These are phyloP conservation scores for Heteromyza rotundicornis DNA, from an alignment of 2,888 invertebrate genomes.

Conservation along the genomic window DNA sequence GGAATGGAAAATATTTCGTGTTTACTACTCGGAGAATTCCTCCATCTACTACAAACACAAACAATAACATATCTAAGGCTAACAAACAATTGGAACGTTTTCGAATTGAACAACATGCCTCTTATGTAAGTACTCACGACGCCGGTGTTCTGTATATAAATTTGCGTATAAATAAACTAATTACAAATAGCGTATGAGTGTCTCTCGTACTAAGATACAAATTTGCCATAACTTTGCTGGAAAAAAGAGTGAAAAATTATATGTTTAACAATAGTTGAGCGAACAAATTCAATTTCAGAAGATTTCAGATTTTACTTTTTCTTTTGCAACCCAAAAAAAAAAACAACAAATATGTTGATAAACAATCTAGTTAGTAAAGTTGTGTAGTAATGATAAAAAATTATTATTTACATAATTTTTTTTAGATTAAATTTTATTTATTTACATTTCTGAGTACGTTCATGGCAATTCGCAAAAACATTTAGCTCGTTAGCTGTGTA, in stretches of 20 bases:
- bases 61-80: not conserved
- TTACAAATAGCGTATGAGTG: constrained; percentile 48
- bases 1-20: not conserved
- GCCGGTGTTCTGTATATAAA: constrained; percentile 50
- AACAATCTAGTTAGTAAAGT: no score
- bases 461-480: no score
- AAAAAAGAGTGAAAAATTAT: no score
- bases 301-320: no score
- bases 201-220: constrained; percentile 38
- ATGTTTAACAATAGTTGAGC: not conserved
- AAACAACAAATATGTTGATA: no score
- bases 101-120: not conserved
- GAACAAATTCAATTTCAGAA: constrained; percentile 4
- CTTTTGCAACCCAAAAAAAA: no score
- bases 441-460: no score
- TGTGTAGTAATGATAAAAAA: no score
- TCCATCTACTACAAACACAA: not conserved
- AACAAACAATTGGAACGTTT: not conserved
- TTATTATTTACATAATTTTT: no score
- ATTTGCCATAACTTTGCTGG: constrained; percentile 40
- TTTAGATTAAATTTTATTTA: no score
- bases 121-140: constrained; percentile 48
- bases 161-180: constrained; percentile 51
- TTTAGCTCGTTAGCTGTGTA: no score
- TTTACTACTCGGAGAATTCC: not conserved